Conservation (phyloP, 2,888 invertebrate genomes). For the Xestia sexstrigata region DNA sequence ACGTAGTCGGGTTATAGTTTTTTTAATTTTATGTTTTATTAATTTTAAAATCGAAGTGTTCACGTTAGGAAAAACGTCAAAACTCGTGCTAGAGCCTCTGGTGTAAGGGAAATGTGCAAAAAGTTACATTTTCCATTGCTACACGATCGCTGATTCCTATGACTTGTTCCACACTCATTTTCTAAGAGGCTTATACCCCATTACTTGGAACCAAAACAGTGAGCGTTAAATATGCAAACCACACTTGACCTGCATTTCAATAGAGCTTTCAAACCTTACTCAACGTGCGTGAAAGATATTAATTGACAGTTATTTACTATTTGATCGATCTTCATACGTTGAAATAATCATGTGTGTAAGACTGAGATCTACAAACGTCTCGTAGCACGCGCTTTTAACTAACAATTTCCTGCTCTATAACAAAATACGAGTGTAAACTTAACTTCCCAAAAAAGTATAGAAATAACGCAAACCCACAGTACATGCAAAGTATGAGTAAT, state of each 20-base stretch:
- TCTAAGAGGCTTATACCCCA: conserved; percentile 77
- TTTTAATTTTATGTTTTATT: no score
- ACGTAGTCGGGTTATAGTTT: no score
- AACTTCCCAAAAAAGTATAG: not conserved
- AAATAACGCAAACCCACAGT: not conserved
- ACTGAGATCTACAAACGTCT: not conserved
- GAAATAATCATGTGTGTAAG: not conserved
- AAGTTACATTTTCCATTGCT: not conserved
- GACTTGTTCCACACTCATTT: conserved; percentile 42
- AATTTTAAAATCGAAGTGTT: no score
- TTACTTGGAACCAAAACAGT: conserved; percentile 77
- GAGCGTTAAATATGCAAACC: conserved; percentile 78
- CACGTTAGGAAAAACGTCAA: no score
- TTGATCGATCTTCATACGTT: conserved; percentile 17
- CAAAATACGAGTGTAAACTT: not conserved
- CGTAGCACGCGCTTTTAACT: not conserved
- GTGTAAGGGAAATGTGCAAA: not conserved
- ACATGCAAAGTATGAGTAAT: not conserved
- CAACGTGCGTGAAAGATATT: conserved; percentile 47
- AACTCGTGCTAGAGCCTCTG: not conserved
- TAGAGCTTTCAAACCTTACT: conserved; percentile 57
- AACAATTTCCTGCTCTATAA: not conserved
- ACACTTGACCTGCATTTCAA: conserved; percentile 76
- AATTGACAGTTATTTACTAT: conserved; percentile 30
- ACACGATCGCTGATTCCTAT: conserved; percentile 30